phyloP scores from a whole-genome alignment of 2,797 vertebrate species.

The Pseudopleuronectes americanus region DNA sequence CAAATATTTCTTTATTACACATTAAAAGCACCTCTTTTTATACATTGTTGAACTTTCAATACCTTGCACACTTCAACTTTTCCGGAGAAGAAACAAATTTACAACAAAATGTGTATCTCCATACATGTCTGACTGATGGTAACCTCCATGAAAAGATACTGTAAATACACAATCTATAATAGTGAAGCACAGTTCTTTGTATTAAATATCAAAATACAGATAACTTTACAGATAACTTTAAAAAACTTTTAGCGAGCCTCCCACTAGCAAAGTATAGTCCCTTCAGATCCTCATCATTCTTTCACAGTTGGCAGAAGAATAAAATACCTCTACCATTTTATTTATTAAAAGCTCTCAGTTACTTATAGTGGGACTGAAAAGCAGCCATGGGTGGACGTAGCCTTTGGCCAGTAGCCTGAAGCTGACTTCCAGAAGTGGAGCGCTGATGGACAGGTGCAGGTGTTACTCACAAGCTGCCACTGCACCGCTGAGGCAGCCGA shows the following conservation, averaged over 20 bases:
- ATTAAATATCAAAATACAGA: no score
- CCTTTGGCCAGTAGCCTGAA: slow-evolving; percentile 35
- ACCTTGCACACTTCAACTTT: no score
- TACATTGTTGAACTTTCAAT: no score
- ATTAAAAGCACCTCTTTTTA: no score
- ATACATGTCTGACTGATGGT: not conserved
- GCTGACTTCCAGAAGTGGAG: slow-evolving; percentile 25
- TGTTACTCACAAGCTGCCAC: slow-evolving; percentile 46
- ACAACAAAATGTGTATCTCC: not conserved
- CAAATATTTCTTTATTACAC: no score
- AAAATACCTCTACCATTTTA: not conserved
- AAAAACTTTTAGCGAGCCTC: not conserved
- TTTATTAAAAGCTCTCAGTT: not conserved
- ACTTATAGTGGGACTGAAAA: slow-evolving; percentile 18
- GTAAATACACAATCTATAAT: not conserved
- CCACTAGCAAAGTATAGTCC: not conserved
- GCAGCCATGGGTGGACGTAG: slow-evolving; percentile 12
- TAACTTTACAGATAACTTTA: no score
- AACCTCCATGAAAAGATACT: not conserved
- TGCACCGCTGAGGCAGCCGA: slow-evolving; percentile 8
- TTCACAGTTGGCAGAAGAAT: not conserved
- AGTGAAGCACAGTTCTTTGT: no score
- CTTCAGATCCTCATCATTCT: not conserved
- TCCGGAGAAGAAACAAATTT: no score
- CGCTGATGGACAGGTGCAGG: slow-evolving; percentile 55